A percentile compares a stretch with the other conserved stretches of the same genome.
Conservation (phyloP, 2,113 vertebrate genomes). For the Archilochus colubris region DNA sequence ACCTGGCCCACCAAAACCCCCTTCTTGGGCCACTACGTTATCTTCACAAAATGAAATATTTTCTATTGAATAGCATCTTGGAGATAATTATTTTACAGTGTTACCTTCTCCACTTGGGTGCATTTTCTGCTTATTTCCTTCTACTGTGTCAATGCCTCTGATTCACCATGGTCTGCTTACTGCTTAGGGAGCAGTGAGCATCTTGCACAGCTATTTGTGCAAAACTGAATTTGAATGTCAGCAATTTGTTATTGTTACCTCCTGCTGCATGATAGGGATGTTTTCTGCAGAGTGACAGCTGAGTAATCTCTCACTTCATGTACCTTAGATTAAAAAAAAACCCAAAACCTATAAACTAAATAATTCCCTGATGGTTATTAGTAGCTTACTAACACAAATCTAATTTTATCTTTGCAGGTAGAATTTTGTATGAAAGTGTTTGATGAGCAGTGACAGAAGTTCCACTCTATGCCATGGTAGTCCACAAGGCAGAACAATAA, state of each 20-base stretch:
- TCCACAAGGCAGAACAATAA: background rate
- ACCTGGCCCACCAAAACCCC: background rate
- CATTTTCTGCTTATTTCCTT: background rate
- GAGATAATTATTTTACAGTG: background rate
- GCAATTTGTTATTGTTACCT: slow-evolving; percentile 5
- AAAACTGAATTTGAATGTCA: background rate
- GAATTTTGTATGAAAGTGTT: background rate
- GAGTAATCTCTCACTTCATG: background rate
- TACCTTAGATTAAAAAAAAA: background rate
- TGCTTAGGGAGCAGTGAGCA: background rate
- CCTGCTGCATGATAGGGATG: background rate
- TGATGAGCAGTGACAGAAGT: background rate
- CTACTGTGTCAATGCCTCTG: background rate
- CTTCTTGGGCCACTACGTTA: background rate
- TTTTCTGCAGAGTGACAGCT: background rate
- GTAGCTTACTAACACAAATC: background rate
- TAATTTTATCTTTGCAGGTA: background rate
- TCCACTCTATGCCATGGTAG: background rate
- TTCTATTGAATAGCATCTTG: background rate
- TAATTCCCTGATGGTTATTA: background rate
- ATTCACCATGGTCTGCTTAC: rapidly evolving
- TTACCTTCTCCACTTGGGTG: background rate
- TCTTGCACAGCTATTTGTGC: background rate
- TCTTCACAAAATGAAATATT: background rate
- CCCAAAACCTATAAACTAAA: background rate